phyloP scores from a whole-genome alignment of 2,113 vertebrate genomes.

The Gymnarchus niloticus region DNA sequence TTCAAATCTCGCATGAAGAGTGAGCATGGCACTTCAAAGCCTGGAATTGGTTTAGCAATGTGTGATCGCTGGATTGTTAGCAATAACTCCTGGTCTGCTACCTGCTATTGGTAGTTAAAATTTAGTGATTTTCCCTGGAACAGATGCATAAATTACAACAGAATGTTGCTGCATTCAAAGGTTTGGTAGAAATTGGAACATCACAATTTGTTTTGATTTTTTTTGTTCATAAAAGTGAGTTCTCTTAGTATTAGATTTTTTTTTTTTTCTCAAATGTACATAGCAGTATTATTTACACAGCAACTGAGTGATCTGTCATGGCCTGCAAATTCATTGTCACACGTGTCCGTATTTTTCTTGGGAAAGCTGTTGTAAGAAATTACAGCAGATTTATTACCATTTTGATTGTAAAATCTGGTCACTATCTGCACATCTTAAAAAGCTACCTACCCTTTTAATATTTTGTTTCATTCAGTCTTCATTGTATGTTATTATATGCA shows the following conservation, averaged over 20 bases:
- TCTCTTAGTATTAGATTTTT: background rate
- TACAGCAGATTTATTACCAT: background rate
- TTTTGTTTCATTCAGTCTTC: background rate
- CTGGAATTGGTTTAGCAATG: background rate
- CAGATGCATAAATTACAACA: background rate
- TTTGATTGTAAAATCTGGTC: background rate
- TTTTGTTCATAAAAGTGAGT: background rate
- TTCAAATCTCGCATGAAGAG: background rate
- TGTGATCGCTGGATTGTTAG: no score
- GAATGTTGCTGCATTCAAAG: background rate
- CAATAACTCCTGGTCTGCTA: no score
- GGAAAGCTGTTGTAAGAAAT: background rate
- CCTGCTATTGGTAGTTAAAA: no score
- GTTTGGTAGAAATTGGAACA: background rate
- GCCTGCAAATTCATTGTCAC: background rate
- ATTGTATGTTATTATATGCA: background rate
- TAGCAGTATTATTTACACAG: background rate
- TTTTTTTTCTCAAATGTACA: background rate
- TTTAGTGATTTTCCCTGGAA: background rate
- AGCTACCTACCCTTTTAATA: background rate
- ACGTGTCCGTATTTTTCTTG: background rate
- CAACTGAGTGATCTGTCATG: background rate
- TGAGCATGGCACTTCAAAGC: background rate
- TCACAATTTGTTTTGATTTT: background rate
- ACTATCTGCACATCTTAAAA: background rate